These are phyloP conservation scores for Anniella stebbinsi DNA, from an alignment of 2,797 vertebrate genomes.

Conservation along the genomic window DNA sequence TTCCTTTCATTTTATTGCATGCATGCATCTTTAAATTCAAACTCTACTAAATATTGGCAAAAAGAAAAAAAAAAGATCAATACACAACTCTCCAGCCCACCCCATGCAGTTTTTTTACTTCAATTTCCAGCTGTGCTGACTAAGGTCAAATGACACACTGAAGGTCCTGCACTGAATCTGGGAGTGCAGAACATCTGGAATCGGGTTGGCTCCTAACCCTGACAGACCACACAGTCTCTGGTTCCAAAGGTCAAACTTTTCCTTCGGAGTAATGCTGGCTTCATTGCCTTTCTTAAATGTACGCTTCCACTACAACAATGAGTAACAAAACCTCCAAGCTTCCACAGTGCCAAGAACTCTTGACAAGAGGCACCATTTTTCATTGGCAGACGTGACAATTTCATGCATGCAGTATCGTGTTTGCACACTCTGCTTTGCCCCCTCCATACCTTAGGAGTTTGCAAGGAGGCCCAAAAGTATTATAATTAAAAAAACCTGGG, in stretches of 20 bases:
- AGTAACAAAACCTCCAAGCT: conserved; percentile 48
- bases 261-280: conserved; percentile 30
- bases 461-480: conserved; percentile 63
- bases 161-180: conserved; percentile 69
- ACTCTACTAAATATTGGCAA: conserved; percentile 45
- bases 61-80: conserved; percentile 37
- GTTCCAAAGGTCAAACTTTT: conserved; percentile 43
- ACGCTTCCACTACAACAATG: conserved; percentile 40
- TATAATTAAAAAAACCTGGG: conserved; percentile 48
- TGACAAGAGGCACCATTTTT: conserved; percentile 58
- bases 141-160: conserved; percentile 62
- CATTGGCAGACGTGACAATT: conserved; percentile 64
- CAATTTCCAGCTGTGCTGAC: conserved; percentile 64
- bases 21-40: conserved; percentile 50
- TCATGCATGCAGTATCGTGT: conserved; percentile 71
- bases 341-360: conserved; percentile 50
- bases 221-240: conserved; percentile 47
- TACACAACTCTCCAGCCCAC: no score
- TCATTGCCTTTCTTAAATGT: conserved; percentile 37
- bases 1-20: conserved; percentile 4
- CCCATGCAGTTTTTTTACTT: conserved; percentile 38
- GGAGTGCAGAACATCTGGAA: conserved; percentile 59
- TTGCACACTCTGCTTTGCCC: conserved; percentile 9
- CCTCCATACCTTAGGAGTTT: conserved; percentile 56
- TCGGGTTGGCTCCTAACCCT: conserved; percentile 39